These are phyloP conservation scores for Nyctereutes procyonoides DNA, from an alignment of 2,113 vertebrate genomes.

Conservation along the genomic window DNA sequence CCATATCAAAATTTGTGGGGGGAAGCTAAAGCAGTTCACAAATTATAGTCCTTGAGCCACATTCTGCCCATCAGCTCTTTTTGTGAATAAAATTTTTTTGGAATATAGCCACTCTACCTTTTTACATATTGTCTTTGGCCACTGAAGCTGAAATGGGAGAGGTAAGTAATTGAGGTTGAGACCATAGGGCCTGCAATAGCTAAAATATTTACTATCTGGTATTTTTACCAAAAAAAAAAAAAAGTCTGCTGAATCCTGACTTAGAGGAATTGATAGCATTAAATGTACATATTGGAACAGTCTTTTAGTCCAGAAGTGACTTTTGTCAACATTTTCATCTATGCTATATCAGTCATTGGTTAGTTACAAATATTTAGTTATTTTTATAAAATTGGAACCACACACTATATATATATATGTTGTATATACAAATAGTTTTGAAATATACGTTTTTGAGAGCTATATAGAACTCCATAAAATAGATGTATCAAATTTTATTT, in stretches of 20 bases:
- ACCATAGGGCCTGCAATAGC: not conserved
- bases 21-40: not conserved
- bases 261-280: not conserved
- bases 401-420: not conserved
- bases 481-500: not conserved
- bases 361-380: not conserved
- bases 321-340: not conserved
- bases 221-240: not conserved
- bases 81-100: not conserved
- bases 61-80: not conserved
- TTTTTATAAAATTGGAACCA: conserved; percentile 11
- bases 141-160: not conserved
- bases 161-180: not conserved
- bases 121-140: not conserved
- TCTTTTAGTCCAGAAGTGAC: not conserved
- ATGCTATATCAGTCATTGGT: not conserved
- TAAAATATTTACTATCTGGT: not conserved
- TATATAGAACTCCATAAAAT: not conserved
- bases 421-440: not conserved
- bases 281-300: not conserved
- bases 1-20: not conserved
- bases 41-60: not conserved
- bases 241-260: not conserved
- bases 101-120: not conserved
- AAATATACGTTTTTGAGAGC: not conserved